Conservation (phyloP, 2,888 invertebrate genomes). For the Drosophila tripunctata region DNA sequence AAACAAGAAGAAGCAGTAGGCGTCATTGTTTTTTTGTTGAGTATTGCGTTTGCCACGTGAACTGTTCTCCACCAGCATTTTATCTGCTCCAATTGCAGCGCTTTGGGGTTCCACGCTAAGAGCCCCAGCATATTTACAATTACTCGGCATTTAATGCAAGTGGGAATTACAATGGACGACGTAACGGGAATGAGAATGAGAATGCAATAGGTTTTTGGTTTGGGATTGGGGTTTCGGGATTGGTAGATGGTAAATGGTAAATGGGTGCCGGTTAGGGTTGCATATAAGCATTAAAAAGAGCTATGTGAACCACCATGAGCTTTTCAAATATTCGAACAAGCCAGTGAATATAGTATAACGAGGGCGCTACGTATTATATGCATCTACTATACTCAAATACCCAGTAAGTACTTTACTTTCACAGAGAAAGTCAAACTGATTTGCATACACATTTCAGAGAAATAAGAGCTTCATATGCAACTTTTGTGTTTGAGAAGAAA, state of each 20-base stretch:
- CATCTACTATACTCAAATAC: conserved; percentile 16
- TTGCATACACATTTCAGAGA: neutral
- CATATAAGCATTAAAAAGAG: conserved; percentile 4
- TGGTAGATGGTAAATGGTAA: neutral
- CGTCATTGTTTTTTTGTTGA: conserved; percentile 10
- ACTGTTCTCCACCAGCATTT: conserved; percentile 60
- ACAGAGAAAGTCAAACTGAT: neutral
- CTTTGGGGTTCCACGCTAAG: conserved; percentile 27
- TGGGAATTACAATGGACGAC: conserved; percentile 70
- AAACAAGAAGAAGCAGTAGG: neutral
- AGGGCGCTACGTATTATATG: conserved; percentile 33
- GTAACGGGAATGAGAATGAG: too few relatives aligned
- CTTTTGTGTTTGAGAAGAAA: neutral
- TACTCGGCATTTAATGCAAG: conserved; percentile 75
- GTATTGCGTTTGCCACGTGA: conserved; percentile 52
- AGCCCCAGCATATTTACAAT: conserved; percentile 67
- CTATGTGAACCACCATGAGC: neutral
- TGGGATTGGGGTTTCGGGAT: too few relatives aligned
- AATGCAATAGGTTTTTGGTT: neutral
- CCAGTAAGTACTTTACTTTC: neutral
- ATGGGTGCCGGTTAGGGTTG: conserved; percentile 15
- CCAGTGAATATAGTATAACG: conserved; percentile 29
- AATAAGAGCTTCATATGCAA: neutral
- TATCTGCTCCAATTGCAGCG: conserved; percentile 75
- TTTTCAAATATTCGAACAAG: conserved; percentile 61